These are phyloP conservation scores for Gisinianus flammeolus DNA, from an alignment of 2,888 invertebrate species.

Conservation along the genomic window DNA sequence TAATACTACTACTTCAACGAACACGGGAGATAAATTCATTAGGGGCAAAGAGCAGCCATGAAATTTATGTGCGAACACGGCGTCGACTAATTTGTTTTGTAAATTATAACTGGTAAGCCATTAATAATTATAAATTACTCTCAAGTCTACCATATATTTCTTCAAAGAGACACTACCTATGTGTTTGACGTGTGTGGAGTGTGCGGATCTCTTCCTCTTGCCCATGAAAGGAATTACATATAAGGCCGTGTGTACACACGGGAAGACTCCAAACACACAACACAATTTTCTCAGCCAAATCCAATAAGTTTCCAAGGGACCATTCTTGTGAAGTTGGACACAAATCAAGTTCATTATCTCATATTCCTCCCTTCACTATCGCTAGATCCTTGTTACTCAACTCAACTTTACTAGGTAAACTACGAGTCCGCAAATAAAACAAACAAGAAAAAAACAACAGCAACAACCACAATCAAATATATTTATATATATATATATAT, in stretches of 20 bases:
- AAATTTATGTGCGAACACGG: conserved; percentile 32
- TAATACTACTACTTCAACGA: neutral
- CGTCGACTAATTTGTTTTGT: conserved; percentile 32
- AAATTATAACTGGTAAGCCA: conserved; percentile 31
- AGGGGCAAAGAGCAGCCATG: neutral
- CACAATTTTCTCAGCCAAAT: conserved; percentile 23
- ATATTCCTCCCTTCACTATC: neutral
- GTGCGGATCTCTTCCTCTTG: neutral
- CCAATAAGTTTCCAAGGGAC: conserved; percentile 27
- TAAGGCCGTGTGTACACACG: neutral
- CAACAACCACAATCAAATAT: no score
- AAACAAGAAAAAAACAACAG: no score
- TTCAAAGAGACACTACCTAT: neutral
- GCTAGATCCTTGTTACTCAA: neutral
- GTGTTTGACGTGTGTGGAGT: neutral
- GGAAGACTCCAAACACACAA: no score
- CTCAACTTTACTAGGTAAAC: no score
- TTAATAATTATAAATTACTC: conserved; percentile 34
- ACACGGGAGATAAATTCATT: conserved; percentile 20
- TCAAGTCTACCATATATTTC: conserved; percentile 26
- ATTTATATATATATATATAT: no score
- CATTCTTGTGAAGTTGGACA: conserved; percentile 12
- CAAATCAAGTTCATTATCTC: conserved; percentile 33
- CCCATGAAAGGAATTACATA: neutral
- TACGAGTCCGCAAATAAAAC: no score